phyloP scores from a whole-genome alignment of 2,888 invertebrate genomes.

The Cerastoderma edule region DNA sequence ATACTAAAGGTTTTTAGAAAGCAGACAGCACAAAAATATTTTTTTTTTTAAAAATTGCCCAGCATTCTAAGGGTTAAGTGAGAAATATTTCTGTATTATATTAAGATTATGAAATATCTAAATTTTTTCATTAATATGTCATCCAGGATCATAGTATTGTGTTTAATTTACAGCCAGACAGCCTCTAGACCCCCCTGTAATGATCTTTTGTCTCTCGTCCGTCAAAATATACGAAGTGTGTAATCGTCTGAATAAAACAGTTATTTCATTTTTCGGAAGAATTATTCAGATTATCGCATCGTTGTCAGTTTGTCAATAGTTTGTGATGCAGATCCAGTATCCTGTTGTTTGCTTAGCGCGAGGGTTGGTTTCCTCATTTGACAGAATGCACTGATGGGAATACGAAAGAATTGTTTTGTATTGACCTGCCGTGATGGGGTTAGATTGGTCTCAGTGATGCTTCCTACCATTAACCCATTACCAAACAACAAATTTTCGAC shows the following conservation, averaged over 20 bases:
- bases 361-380: slow-evolving; percentile 6
- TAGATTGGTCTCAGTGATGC: too few species aligned
- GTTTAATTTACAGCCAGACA: slow-evolving; percentile 19
- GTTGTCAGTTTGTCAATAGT: slow-evolving; percentile 25
- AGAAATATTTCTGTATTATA: too few species aligned
- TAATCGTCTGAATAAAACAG: slow-evolving; percentile 18
- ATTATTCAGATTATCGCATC: slow-evolving; percentile 11
- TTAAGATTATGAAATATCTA: too few species aligned
- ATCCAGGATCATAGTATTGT: background rate
- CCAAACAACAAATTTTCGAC: too few species aligned
- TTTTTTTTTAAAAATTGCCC: too few species aligned
- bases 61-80: too few species aligned
- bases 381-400: slow-evolving; percentile 19
- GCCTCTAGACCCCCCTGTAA: slow-evolving; percentile 10
- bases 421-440: too few species aligned
- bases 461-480: too few species aligned
- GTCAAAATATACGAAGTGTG: slow-evolving; percentile 23
- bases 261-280: slow-evolving; percentile 9
- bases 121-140: too few species aligned
- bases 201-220: slow-evolving; percentile 9
- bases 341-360: too few species aligned
- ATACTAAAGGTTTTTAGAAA: too few species aligned
- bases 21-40: too few species aligned
- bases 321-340: slow-evolving; percentile 10
- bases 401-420: slow-evolving; percentile 23